phyloP scores from a whole-genome alignment of 2,888 invertebrate species.

The Malachius bipustulatus region DNA sequence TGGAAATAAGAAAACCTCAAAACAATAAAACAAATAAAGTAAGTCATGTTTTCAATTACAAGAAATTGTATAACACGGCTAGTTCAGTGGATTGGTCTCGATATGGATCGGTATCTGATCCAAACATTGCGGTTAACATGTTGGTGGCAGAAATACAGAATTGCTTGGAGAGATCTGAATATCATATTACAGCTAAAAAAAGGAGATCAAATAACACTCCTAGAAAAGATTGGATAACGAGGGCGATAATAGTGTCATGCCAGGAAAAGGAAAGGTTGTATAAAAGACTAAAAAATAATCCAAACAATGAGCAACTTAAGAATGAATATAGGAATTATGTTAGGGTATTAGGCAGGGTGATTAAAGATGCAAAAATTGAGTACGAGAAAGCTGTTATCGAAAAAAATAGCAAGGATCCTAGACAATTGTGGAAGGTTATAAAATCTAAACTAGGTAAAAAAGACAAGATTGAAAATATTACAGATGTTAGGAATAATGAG shows the following conservation, averaged over 20 bases:
- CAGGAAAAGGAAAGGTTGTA: too few relatives aligned
- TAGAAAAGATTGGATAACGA: too few relatives aligned
- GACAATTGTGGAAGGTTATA: background rate
- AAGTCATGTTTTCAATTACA: background rate
- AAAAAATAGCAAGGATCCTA: conserved; percentile 1
- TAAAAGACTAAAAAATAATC: too few relatives aligned
- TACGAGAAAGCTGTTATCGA: background rate
- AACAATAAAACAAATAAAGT: background rate
- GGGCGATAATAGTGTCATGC: too few relatives aligned
- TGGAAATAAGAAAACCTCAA: conserved; percentile 1
- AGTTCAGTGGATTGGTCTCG: background rate
- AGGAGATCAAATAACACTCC: too few relatives aligned
- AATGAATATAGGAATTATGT: background rate
- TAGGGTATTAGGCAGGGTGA: conserved; percentile 1
- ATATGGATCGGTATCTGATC: background rate
- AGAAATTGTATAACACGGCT: too few relatives aligned
- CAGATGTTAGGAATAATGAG: background rate
- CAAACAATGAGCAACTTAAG: too few relatives aligned
- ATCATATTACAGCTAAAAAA: background rate
- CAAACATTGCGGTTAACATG: background rate
- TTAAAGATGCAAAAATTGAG: background rate
- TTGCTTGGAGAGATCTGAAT: conserved; percentile 1
- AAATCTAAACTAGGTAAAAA: background rate
- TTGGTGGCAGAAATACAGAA: background rate
- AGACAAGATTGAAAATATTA: background rate